Evolutionary conservation across 1,140 invertebrate genomes (phyloP).

Genomic region (Asbolus verrucosus): DNA sequence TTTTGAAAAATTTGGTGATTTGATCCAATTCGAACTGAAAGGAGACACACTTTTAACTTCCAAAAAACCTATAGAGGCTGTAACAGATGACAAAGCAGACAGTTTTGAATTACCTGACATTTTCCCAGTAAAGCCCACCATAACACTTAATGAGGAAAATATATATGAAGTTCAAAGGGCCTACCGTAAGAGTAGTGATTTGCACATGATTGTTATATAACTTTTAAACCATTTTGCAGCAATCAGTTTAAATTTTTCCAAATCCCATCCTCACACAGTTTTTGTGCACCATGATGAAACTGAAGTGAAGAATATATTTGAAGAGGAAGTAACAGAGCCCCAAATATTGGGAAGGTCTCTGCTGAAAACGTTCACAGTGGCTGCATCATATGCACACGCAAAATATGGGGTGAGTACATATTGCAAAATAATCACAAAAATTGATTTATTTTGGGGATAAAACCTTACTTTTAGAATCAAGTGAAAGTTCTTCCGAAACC

Average conservation of each 20-base stretch:
- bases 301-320: conserved; percentile 75
- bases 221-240: conserved; percentile 70
- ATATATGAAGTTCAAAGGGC: conserved; percentile 73
- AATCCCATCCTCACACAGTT: conserved; percentile 78
- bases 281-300: conserved; percentile 75
- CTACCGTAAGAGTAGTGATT: conserved; percentile 77
- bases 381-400: conserved; percentile 77
- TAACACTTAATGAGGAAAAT: conserved; percentile 75
- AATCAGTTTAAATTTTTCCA: conserved; percentile 64
- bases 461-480: conserved; percentile 68
- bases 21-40: conserved; percentile 73
- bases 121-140: conserved; percentile 76
- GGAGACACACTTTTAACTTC: conserved; percentile 76
- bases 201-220: too few relatives aligned
- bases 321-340: conserved; percentile 72
- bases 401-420: conserved; percentile 77
- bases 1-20: conserved; percentile 73
- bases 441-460: neutral
- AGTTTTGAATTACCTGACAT: conserved; percentile 74
- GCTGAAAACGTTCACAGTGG: conserved; percentile 78
- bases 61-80: conserved; percentile 70
- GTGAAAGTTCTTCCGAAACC: conserved; percentile 79
- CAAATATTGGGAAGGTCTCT: conserved; percentile 77
- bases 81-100: conserved; percentile 63
- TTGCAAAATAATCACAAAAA: conserved; percentile 8